These are phyloP conservation scores for Cyclina sinensis DNA, from an alignment of 1,140 invertebrate genomes.

Conservation along the genomic window DNA sequence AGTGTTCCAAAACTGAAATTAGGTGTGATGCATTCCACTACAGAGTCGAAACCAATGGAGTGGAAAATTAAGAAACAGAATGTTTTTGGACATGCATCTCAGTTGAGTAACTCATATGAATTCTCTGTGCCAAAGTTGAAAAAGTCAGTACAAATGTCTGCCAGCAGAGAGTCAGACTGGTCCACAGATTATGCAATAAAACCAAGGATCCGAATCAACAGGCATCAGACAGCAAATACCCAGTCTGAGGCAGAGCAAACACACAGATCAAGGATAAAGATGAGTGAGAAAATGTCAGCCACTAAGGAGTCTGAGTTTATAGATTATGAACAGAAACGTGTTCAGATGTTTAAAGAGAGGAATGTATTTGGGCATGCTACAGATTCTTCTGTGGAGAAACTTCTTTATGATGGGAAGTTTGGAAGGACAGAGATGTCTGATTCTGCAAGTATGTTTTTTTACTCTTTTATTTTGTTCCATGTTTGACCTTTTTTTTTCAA, in stretches of 20 bases:
- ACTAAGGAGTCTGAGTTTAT: conserved; percentile 80
- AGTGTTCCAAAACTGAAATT: conserved; percentile 65
- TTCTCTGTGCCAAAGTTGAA: conserved; percentile 77
- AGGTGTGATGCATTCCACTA: conserved; percentile 63
- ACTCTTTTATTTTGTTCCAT: too few relatives aligned
- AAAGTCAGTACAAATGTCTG: conserved; percentile 70
- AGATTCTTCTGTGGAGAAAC: conserved; percentile 83
- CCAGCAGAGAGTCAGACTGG: conserved; percentile 79
- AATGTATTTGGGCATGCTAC: conserved; percentile 84
- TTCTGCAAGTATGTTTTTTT: too few relatives aligned
- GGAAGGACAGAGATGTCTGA: too few relatives aligned
- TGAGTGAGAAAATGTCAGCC: conserved; percentile 69
- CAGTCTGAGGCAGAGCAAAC: conserved; percentile 66
- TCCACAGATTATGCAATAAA: conserved; percentile 79
- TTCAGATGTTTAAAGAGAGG: conserved; percentile 78
- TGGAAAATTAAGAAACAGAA: conserved; percentile 80
- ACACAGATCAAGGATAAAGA: conserved; percentile 65
- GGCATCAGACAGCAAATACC: conserved; percentile 73
- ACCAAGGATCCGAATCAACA: conserved; percentile 78
- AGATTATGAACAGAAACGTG: conserved; percentile 74
- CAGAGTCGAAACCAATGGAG: conserved; percentile 71
- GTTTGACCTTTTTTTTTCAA: too few relatives aligned
- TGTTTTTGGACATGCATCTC: conserved; percentile 82
- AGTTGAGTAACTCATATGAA: conserved; percentile 76
- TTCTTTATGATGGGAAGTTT: conserved; percentile 81